Evolutionary conservation across 2,888 invertebrate species (phyloP).

Genomic region (Lasioglossum leucozonium): DNA sequence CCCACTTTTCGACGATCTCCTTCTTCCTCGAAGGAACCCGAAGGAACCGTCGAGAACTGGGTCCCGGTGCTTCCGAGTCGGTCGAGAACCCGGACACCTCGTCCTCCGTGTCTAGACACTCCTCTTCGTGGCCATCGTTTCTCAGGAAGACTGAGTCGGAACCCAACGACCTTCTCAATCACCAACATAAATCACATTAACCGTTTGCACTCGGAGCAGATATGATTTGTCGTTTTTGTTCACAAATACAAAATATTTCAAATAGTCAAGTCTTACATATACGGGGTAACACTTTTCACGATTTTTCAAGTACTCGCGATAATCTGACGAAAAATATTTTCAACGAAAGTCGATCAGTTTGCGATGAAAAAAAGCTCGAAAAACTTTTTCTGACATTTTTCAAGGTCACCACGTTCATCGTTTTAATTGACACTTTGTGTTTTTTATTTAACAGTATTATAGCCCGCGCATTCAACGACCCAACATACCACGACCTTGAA

Average conservation of each 20-base stretch:
- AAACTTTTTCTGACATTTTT: no score
- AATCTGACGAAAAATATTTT: no score
- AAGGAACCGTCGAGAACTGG: constrained; percentile 82
- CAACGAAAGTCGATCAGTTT: no score
- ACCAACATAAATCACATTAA: neutral
- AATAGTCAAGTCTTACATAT: neutral
- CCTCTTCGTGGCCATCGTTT: constrained; percentile 84
- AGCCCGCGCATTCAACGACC: no score
- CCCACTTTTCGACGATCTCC: constrained; percentile 81
- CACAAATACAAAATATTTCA: neutral
- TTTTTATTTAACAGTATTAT: no score
- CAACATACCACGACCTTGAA: no score
- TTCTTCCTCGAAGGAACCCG: constrained; percentile 83
- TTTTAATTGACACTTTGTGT: no score
- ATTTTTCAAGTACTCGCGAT: no score
- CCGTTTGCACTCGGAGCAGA: neutral
- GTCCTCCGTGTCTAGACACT: constrained; percentile 91
- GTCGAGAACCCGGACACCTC: constrained; percentile 94
- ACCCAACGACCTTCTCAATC: constrained; percentile 86
- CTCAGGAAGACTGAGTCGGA: constrained; percentile 93
- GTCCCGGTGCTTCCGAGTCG: constrained; percentile 88
- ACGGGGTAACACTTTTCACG: no score
- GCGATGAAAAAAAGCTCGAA: no score
- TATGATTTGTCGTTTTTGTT: no score
- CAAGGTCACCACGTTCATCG: no score